A percentile compares a stretch with the other conserved stretches of the same genome.
Evolutionary conservation across 1,140 invertebrate genomes (phyloP).

Genomic region (Drosophila mauritiana): DNA sequence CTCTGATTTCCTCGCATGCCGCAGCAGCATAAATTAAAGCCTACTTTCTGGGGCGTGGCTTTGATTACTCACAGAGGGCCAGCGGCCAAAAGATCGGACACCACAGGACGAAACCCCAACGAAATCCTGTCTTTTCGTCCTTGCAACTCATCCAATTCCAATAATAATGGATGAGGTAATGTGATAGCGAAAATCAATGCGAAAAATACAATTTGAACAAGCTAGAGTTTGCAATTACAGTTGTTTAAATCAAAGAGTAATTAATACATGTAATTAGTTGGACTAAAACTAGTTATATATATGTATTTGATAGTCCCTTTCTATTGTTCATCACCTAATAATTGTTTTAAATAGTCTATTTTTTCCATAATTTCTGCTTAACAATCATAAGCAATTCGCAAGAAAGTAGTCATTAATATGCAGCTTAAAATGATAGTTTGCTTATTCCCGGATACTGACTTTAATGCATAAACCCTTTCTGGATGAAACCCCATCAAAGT

Average conservation of each 20-base stretch:
- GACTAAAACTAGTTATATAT: too few species aligned
- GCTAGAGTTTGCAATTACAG: not conserved
- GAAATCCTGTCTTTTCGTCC: not conserved
- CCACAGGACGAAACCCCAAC: slow-evolving; percentile 1
- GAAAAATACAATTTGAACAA: not conserved
- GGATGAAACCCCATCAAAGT: not conserved
- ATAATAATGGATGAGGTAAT: not conserved
- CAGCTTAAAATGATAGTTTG: not conserved
- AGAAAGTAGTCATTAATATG: too few species aligned
- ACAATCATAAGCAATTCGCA: too few species aligned
- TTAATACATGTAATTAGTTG: too few species aligned
- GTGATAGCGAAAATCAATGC: not conserved
- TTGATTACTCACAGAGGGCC: slow-evolving; percentile 7
- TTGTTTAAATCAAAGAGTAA: too few species aligned
- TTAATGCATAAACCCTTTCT: not conserved
- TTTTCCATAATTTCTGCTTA: too few species aligned
- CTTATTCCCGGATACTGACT: not conserved
- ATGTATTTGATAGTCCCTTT: too few species aligned
- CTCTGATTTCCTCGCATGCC: slow-evolving; percentile 1
- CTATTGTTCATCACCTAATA: too few species aligned
- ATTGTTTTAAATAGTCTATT: too few species aligned
- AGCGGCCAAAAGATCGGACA: not conserved
- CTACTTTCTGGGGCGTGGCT: slow-evolving; percentile 4
- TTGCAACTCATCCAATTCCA: slow-evolving; percentile 11
- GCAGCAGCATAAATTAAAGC: slow-evolving; percentile 16